Conservation (phyloP, 2,888 invertebrate species). For the Prosapia bicincta region DNA sequence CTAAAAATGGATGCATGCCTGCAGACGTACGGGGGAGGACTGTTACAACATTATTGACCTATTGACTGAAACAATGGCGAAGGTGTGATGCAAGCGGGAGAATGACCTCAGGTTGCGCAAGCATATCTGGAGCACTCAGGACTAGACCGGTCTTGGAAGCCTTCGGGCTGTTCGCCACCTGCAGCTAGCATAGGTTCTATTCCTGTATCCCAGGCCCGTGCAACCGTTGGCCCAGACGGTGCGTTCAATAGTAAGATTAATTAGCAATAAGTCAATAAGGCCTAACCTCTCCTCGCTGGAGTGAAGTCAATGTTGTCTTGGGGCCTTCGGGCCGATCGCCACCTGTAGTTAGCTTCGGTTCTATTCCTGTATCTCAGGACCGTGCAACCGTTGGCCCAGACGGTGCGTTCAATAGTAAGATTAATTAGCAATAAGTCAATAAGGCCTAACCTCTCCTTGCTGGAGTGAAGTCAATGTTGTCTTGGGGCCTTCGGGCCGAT, state of each 20-base stretch:
- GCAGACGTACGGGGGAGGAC: neutral
- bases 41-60: neutral
- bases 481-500: no score
- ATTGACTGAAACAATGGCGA: slow-evolving; percentile 2
- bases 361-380: neutral
- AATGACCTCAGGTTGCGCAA: neutral
- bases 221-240: no score
- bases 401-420: no score
- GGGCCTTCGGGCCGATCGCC: neutral
- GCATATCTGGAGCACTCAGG: neutral
- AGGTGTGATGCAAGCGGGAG: neutral
- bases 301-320: no score
- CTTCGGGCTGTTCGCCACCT: neutral
- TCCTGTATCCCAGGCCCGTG: neutral
- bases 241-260: no score
- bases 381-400: no score
- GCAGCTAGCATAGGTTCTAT: neutral
- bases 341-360: neutral
- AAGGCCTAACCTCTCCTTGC: no score
- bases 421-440: no score
- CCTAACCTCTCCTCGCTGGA: no score
- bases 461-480: no score
- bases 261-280: no score
- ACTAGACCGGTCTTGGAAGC: neutral
- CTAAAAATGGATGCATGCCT: no score